Evolutionary conservation across 2,113 vertebrate species (phyloP).

Genomic region (Isichthys henryi): DNA sequence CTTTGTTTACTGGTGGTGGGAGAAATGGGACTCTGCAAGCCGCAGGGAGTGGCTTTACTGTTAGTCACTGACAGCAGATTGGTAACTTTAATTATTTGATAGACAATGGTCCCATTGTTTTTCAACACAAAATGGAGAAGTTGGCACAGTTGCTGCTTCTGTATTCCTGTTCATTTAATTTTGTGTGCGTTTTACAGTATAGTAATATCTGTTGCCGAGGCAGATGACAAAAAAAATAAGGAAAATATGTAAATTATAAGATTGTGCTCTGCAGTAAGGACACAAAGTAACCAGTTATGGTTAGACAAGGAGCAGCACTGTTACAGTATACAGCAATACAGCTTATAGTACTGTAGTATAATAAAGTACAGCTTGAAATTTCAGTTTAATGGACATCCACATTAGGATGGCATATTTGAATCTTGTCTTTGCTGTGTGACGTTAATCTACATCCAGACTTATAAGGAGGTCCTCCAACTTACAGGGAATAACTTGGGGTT

Average conservation of each 20-base stretch:
- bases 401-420: background rate
- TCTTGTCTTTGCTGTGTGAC: background rate
- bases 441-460: no score
- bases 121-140: background rate
- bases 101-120: background rate
- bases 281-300: background rate
- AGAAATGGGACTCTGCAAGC: background rate
- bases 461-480: no score
- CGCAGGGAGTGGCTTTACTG: background rate
- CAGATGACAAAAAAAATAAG: background rate
- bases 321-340: background rate
- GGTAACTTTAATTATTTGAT: background rate
- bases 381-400: background rate
- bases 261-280: background rate
- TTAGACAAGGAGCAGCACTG: background rate
- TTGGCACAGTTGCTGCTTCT: background rate
- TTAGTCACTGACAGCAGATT: background rate
- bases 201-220: background rate
- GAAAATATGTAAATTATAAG: background rate
- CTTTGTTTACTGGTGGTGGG: background rate
- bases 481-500: no score
- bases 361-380: background rate
- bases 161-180: background rate
- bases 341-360: background rate
- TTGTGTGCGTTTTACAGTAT: background rate